Evolutionary conservation across 2,888 invertebrate species (phyloP).

Genomic region (Phortica magna): DNA sequence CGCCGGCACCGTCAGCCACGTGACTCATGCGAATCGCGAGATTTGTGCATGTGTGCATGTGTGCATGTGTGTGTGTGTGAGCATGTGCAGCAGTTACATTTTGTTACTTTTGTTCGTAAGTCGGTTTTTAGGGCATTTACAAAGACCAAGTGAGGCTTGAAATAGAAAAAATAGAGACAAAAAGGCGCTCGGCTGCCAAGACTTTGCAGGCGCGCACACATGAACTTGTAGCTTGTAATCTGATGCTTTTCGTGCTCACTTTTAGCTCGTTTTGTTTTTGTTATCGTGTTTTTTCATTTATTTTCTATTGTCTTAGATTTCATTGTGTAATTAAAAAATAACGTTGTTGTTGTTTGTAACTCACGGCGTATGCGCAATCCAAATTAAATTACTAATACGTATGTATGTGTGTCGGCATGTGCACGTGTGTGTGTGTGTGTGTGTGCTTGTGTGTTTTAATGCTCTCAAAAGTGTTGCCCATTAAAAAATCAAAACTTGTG

Average conservation of each 20-base stretch:
- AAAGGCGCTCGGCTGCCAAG: background rate
- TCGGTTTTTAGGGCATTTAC: constrained; percentile 38
- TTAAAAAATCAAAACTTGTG: constrained; percentile 29
- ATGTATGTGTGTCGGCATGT: constrained; percentile 33
- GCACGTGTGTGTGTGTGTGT: constrained; percentile 35
- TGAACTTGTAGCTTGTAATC: constrained; percentile 34
- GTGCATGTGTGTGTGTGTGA: background rate
- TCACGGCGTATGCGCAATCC: constrained; percentile 59
- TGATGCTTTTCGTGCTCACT: constrained; percentile 27
- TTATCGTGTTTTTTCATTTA: constrained; percentile 33
- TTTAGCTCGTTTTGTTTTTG: constrained; percentile 24
- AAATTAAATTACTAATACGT: constrained; percentile 40
- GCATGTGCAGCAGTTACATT: constrained; percentile 14
- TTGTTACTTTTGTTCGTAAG: background rate
- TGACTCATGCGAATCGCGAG: constrained; percentile 51
- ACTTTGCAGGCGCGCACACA: background rate
- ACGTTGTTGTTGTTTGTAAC: constrained; percentile 43
- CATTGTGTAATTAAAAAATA: constrained; percentile 58
- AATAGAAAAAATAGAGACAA: background rate
- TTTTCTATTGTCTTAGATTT: constrained; percentile 64
- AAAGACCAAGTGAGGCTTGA: constrained; percentile 6
- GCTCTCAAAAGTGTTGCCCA: constrained; percentile 3
- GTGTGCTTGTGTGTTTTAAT: constrained; percentile 47
- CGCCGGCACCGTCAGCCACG: constrained; percentile 55
- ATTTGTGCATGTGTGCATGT: constrained; percentile 41